Base-by-base conservation (phyloP, 2,113 vertebrate species). In the Gnathonemus longibarbis region DNA sequence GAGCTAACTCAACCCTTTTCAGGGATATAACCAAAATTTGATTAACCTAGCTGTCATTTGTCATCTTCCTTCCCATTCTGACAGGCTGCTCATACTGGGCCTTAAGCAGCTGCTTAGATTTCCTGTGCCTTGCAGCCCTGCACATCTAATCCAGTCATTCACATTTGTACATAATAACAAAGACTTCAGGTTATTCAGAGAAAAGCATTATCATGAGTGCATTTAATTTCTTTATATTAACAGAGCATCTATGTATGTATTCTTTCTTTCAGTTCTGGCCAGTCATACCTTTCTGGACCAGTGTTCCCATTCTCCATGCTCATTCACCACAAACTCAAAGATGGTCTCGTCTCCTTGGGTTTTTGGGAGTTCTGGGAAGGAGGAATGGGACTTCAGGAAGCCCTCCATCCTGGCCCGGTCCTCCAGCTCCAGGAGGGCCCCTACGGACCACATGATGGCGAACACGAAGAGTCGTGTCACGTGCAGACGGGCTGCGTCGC, bases 361-460 rank as follows among this genome's bases (percentile, higher is more conserved):
- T 19, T 31, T 83, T 49, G 97, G 97, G 89, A 97, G 94, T 88
- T 96, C 95, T 90, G 96, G 95, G 56, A 92, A 52, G 15, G 94
- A 93, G 31, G 95, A 86, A 91, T 95, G 94, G 3, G 48, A 83
- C 91, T 89, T 94, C 0, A 97, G 91, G 90, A 96, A 97, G 39
- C 92, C 91, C 94, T 97, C 97, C 96, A 97, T 96, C 94, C 95
- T 97, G 91, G 95, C 91, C 86, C 95, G 94, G 94, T 97, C 96
- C 0, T 96, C 95, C 5, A 94, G 93, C 93, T 97, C 97, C 93
- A 97, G 91, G 88, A 97, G 93, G 10, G 96, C 96, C 88, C 97
- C 97, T 0, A 95, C 89, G 66, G 96, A 97, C 97, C 97, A 97
- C 97, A 97, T 97, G 74, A 97, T 70, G 9, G 96, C 94, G 3